These are phyloP conservation scores for Rhogogaster chlorosoma DNA, from an alignment of 2,888 invertebrate genomes.

Conservation along the genomic window DNA sequence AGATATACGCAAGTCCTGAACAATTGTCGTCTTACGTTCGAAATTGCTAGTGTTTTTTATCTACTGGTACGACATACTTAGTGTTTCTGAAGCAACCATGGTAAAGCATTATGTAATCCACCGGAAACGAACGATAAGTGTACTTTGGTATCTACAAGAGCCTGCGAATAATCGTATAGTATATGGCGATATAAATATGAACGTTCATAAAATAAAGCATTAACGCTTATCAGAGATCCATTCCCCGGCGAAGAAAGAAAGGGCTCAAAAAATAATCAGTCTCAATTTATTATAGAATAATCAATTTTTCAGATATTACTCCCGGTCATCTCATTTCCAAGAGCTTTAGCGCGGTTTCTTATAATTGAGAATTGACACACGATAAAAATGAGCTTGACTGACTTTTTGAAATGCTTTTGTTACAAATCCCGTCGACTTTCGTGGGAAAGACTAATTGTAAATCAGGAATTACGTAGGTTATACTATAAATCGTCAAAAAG, in stretches of 20 bases:
- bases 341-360: too few relatives aligned
- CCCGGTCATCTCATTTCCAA: too few relatives aligned
- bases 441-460: too few relatives aligned
- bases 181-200: background rate
- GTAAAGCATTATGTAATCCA: background rate
- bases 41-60: background rate
- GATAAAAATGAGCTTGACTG: background rate
- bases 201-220: background rate
- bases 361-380: too few relatives aligned
- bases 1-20: too few relatives aligned
- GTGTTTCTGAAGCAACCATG: background rate
- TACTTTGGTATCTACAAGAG: background rate
- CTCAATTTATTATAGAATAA: too few relatives aligned
- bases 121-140: background rate
- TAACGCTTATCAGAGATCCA: background rate
- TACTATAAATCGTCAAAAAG: too few relatives aligned
- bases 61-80: background rate
- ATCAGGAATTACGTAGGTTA: too few relatives aligned
- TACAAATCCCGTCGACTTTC: background rate
- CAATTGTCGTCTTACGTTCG: too few relatives aligned
- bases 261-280: too few relatives aligned
- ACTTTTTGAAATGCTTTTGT: background rate
- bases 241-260: background rate
- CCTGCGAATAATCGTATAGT: background rate
- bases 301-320: too few relatives aligned